Evolutionary conservation across 2,888 invertebrate species (phyloP), one percentile per base, ranked within the genome.

Genomic region (Lasioglossum vierecki): DNA sequence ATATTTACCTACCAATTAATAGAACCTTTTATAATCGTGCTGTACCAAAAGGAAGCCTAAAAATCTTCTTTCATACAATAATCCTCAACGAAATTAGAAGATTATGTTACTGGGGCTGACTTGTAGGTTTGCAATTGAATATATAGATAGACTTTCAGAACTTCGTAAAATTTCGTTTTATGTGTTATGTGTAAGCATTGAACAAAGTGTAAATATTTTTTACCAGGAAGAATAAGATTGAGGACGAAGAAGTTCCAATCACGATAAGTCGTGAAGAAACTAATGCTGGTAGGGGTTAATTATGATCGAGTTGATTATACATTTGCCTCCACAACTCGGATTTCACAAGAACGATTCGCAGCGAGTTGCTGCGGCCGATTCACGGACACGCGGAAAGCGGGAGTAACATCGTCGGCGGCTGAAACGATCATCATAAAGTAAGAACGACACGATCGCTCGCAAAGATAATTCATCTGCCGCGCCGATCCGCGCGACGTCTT

Each of bases 381-480:
- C 53, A 22, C 1, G 22, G 9, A 53, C 9, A 53, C 53, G 22
- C 22, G 53, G 53, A n/a, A n/a, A 53, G 53, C 53, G 22, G 53
- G 22, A 53, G 22, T 53, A 53, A 53, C 22, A 22, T 53, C 53
- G 53, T 35, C 26, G 26, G 39, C 18, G 8, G 4, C 60, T 60
- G 30, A 60, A 60, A 60, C 60, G 60, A 41, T 2, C 39, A 15
- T 41, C 46, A 13, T 26, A 63, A 46, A 35, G 75, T 15, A 1
- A n/a, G 26, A 49, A 53, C 30, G 63, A 83, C 77, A 77, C 75
- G 75, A 85, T 86, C 76, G 53, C 11, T n/a, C 53, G 26, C 1
- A 49, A 73, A 68, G 76, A 78, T 85, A 85, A 80, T 80, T 76
- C 71, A 80, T 39, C 76, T 30, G 35, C 72, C 60, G 53, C 72